Conservation (phyloP, 2,888 invertebrate species). For the Geophilus truncorum region DNA sequence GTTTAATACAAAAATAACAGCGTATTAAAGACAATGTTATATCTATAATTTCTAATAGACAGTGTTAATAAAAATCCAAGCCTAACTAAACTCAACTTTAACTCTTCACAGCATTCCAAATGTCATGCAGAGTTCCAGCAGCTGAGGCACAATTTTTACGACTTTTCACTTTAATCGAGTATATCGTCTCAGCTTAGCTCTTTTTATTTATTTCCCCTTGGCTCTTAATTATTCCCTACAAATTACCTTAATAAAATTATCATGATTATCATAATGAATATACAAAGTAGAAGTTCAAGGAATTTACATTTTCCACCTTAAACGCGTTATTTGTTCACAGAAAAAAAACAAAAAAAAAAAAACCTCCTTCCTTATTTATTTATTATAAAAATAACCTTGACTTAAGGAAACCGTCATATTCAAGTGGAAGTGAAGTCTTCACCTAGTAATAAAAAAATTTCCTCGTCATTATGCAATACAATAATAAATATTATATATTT, state of each 20-base stretch:
- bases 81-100: not conserved
- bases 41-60: no score
- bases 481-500: not conserved
- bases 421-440: not conserved
- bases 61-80: no score
- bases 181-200: not conserved
- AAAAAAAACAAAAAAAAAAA: no score
- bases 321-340: no score
- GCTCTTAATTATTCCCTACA: not conserved
- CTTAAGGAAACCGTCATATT: not conserved
- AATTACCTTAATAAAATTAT: not conserved
- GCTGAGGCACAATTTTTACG: not conserved
- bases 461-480: not conserved
- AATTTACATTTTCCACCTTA: not conserved
- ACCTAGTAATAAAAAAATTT: not conserved
- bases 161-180: not conserved
- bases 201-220: not conserved
- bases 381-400: not conserved
- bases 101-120: not conserved
- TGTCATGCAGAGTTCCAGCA: slow-evolving; percentile 3
- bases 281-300: not conserved
- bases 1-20: no score
- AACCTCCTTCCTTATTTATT: no score
- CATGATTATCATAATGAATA: not conserved
- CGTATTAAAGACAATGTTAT: no score